phyloP scores from a whole-genome alignment of 2,113 vertebrate species.

The Petromus typicus region DNA sequence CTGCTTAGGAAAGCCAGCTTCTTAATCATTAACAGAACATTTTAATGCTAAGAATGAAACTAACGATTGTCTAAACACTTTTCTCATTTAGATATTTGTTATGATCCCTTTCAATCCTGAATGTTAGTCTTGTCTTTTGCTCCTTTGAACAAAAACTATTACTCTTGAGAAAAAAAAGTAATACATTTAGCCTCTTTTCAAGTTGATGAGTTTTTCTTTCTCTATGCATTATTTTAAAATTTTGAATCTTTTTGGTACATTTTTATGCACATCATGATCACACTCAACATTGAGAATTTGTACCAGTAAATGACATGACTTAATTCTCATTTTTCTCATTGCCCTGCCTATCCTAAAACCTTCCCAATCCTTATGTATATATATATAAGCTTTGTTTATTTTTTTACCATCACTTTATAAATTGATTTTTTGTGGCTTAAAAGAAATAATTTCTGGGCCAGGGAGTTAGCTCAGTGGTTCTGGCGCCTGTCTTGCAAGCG shows the following conservation, averaged over 20 bases:
- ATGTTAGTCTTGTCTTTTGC: background rate
- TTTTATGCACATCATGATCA: too few species aligned
- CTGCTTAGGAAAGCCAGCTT: background rate
- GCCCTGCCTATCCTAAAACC: too few species aligned
- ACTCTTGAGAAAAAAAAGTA: background rate
- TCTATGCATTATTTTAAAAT: background rate
- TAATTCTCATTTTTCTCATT: too few species aligned
- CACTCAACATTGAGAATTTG: too few species aligned
- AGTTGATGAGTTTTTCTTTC: conserved; percentile 2
- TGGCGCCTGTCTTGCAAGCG: too few species aligned
- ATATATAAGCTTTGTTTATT: background rate
- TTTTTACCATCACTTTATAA: background rate
- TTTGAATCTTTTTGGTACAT: background rate
- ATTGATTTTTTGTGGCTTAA: background rate
- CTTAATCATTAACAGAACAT: background rate
- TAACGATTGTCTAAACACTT: background rate
- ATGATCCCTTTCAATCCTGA: background rate
- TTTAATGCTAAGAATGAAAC: background rate
- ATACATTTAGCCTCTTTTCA: background rate
- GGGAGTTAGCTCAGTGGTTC: too few species aligned
- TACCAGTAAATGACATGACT: too few species aligned
- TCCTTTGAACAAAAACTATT: background rate
- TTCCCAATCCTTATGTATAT: too few species aligned
- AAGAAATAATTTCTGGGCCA: too few species aligned
- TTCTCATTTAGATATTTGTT: background rate